Evolutionary conservation across 2,797 vertebrate species (phyloP).

Genomic region (Manis crassicaudata): DNA sequence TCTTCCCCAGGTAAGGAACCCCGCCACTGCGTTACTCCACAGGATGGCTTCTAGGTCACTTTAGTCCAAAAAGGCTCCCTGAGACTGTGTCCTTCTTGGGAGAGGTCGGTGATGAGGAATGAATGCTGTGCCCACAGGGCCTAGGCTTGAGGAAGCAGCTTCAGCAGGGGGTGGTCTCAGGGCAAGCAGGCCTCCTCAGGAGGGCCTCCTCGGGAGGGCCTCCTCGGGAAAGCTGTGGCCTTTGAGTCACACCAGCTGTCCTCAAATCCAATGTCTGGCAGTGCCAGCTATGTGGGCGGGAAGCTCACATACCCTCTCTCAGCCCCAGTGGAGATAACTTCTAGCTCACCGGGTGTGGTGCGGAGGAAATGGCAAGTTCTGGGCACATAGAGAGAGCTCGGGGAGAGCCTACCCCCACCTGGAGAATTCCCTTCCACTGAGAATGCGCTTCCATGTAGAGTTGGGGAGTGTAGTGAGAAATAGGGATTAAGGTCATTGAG

Average conservation of each 20-base stretch:
- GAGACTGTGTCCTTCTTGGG: not conserved
- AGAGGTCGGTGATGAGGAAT: not conserved
- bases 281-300: not conserved
- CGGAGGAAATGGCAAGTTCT: not conserved
- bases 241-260: not conserved
- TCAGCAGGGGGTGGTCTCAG: not conserved
- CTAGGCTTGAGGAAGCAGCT: not conserved
- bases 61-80: not conserved
- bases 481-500: not conserved
- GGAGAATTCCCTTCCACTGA: not conserved
- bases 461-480: not conserved
- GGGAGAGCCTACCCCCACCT: not conserved
- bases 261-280: not conserved
- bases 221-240: not conserved
- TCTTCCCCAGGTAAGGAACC: not conserved
- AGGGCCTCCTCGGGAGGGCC: too few species aligned
- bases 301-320: not conserved
- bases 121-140: not conserved
- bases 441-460: not conserved
- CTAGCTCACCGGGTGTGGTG: not conserved
- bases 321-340: not conserved
- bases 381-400: not conserved
- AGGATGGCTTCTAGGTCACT: not conserved
- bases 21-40: not conserved
- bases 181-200: not conserved